These are phyloP conservation scores for Ischnus inquisitorius DNA, from an alignment of 2,888 invertebrate genomes.

Conservation along the genomic window DNA sequence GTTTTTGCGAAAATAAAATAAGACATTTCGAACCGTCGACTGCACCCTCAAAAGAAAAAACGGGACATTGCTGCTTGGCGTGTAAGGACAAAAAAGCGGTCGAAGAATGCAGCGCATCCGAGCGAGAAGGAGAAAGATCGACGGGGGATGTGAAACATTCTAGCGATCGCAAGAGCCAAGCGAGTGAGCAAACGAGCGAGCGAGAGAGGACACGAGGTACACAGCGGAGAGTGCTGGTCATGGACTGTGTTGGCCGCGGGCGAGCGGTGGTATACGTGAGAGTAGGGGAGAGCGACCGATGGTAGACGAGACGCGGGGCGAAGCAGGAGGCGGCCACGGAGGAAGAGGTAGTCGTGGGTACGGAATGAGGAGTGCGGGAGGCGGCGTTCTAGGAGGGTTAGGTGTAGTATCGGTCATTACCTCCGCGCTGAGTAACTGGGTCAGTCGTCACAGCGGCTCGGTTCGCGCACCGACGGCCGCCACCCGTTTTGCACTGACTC, in stretches of 20 bases:
- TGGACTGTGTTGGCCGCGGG: conserved; percentile 57
- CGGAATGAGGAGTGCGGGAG: conserved; percentile 67
- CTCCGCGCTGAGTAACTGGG: conserved; percentile 84
- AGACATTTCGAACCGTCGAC: no score
- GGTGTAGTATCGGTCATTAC: conserved; percentile 86
- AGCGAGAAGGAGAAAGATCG: background rate
- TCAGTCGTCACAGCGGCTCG: conserved; percentile 85
- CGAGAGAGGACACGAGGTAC: conserved; percentile 41
- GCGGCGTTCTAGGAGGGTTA: conserved; percentile 80
- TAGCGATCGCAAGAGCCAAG: conserved; percentile 19
- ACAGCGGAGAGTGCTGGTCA: conserved; percentile 63
- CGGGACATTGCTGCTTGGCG: background rate
- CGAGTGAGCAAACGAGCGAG: conserved; percentile 20
- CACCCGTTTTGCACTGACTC: conserved; percentile 63
- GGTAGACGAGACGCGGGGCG: conserved; percentile 21
- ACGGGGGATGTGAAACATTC: conserved; percentile 20
- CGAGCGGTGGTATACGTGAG: conserved; percentile 9
- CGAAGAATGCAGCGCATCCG: background rate
- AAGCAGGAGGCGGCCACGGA: conserved; percentile 47
- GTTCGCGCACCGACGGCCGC: conserved; percentile 78
- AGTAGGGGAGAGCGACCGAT: conserved; percentile 14
- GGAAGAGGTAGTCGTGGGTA: conserved; percentile 62
- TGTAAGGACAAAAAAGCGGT: background rate
- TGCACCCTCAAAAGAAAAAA: background rate
- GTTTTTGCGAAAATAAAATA: no score